A percentile compares a stretch with the other conserved stretches of the same genome.
phyloP scores from a whole-genome alignment of 1,140 invertebrate genomes.

The Phocides pigmalion region DNA sequence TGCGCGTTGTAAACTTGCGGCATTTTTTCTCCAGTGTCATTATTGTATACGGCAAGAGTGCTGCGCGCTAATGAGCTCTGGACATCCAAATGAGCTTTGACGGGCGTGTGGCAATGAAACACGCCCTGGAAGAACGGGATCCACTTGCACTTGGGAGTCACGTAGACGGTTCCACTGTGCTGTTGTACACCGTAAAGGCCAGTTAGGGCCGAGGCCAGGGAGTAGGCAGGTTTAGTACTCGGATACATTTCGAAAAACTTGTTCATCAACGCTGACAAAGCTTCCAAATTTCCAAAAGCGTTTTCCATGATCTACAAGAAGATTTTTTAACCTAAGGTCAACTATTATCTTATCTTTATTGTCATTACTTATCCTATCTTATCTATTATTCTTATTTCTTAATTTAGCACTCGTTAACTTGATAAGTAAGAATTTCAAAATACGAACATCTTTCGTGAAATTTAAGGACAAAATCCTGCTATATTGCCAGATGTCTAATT shows the following conservation, averaged over 20 bases:
- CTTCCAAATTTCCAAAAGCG: slow-evolving; percentile 61
- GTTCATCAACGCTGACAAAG: slow-evolving; percentile 66
- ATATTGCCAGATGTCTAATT: too few relatives aligned
- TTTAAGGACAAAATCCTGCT: too few relatives aligned
- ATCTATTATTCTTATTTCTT: too few relatives aligned
- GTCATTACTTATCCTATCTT: too few relatives aligned
- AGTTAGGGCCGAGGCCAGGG: slow-evolving; percentile 60
- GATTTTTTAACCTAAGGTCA: not conserved
- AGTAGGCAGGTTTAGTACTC: slow-evolving; percentile 59
- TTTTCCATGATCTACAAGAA: slow-evolving; percentile 61
- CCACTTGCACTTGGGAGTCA: slow-evolving; percentile 63
- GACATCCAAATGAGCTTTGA: slow-evolving; percentile 69
- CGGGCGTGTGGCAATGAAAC: slow-evolving; percentile 61
- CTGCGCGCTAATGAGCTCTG: slow-evolving; percentile 49
- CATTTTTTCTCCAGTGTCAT: slow-evolving; percentile 57
- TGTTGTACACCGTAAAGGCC: slow-evolving; percentile 56
- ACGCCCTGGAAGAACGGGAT: slow-evolving; percentile 70
- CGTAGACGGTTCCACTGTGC: slow-evolving; percentile 44
- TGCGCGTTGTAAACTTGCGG: slow-evolving; percentile 62
- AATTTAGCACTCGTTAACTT: too few relatives aligned
- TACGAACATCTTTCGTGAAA: too few relatives aligned
- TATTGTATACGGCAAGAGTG: slow-evolving; percentile 61
- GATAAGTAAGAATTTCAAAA: too few relatives aligned
- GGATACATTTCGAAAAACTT: slow-evolving; percentile 69
- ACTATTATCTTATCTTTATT: not conserved